Conservation (phyloP, 1,140 invertebrate species). For the Papilio xuthus region DNA sequence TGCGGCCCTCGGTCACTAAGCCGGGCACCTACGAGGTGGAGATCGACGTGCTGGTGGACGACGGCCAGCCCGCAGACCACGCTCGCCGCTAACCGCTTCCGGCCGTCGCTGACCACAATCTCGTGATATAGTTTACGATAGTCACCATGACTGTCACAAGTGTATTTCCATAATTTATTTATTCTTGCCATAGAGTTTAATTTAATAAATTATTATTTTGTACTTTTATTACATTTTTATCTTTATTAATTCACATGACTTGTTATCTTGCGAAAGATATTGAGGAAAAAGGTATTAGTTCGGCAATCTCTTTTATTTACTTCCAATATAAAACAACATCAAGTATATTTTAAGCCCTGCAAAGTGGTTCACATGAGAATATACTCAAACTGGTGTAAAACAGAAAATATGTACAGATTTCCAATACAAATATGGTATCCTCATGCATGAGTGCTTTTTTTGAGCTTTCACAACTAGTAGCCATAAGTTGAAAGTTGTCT, state of each 20-base stretch:
- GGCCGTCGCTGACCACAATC: neutral
- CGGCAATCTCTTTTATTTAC: neutral
- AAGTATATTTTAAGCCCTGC: neutral
- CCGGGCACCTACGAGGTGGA: conserved; percentile 74
- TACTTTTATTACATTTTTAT: conserved; percentile 37
- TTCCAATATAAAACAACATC: conserved; percentile 1
- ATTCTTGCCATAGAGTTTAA: conserved; percentile 72
- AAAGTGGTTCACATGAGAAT: neutral
- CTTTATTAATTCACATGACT: neutral
- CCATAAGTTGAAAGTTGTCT: too few species aligned
- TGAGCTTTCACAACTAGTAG: too few species aligned
- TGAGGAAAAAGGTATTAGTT: neutral
- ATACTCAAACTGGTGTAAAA: too few species aligned
- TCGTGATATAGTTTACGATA: conserved; percentile 14
- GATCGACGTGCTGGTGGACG: conserved; percentile 71
- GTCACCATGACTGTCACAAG: conserved; percentile 38
- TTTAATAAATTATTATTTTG: conserved; percentile 59
- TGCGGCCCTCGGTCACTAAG: conserved; percentile 64
- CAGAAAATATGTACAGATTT: too few species aligned
- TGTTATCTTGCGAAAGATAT: neutral
- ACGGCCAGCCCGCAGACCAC: conserved; percentile 58
- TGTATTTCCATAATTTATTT: conserved; percentile 60
- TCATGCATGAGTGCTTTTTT: too few species aligned
- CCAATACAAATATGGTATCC: too few species aligned
- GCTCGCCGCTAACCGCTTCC: conserved; percentile 41